Percentiles rank a stretch among this genome's conserved stretches.
Evolutionary conservation across 2,888 invertebrate species (phyloP).

Genomic region (Prenolepis imparis): DNA sequence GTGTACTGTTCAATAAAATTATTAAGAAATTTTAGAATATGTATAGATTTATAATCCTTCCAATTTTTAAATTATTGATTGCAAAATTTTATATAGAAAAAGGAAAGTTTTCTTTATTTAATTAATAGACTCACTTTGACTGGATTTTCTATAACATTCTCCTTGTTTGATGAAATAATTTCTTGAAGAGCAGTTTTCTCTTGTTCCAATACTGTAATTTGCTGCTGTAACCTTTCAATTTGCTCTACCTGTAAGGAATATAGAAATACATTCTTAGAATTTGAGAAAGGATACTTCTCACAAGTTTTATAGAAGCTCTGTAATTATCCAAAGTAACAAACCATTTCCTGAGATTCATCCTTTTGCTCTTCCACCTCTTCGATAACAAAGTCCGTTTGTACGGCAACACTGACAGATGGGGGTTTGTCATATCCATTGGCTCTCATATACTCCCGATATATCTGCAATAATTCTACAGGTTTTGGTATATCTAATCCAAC

Average conservation of each 20-base stretch:
- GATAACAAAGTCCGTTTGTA: constrained; percentile 80
- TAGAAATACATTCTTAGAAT: background rate
- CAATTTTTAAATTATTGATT: constrained; percentile 14
- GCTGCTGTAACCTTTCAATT: constrained; percentile 88
- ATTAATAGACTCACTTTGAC: constrained; percentile 66
- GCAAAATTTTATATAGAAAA: background rate
- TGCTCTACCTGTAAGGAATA: constrained; percentile 87
- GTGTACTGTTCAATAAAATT: background rate
- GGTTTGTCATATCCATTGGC: constrained; percentile 86
- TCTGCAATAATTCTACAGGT: constrained; percentile 91
- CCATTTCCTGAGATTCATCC: constrained; percentile 75
- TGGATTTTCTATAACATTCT: constrained; percentile 68
- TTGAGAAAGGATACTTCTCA: background rate
- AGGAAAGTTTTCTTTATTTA: background rate
- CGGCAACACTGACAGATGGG: constrained; percentile 86
- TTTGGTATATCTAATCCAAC: constrained; percentile 95
- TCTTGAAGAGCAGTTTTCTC: constrained; percentile 88
- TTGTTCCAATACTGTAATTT: constrained; percentile 87
- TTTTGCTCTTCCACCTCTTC: constrained; percentile 66
- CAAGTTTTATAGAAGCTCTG: background rate
- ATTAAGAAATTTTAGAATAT: background rate
- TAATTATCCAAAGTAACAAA: constrained; percentile 53
- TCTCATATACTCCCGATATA: constrained; percentile 89
- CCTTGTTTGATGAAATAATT: constrained; percentile 75
- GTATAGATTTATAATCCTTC: background rate